Conservation (phyloP, 2,888 invertebrate genomes). For the Matsumyia berberina region DNA sequence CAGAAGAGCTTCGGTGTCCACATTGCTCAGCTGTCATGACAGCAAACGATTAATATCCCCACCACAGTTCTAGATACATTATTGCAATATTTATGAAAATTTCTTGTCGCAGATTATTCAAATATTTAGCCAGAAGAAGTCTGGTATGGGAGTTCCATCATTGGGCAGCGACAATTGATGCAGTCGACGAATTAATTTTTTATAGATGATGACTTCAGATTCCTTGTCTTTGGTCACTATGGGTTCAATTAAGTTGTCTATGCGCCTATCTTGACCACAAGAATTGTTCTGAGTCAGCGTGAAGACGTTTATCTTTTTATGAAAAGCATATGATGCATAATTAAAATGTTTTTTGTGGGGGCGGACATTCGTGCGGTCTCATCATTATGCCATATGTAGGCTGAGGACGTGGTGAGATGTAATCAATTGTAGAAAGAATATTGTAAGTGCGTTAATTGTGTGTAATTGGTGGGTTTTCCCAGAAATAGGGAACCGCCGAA, state of each 20-base stretch:
- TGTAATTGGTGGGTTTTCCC: slow-evolving; percentile 24
- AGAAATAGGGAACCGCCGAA: background rate
- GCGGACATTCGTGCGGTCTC: slow-evolving; percentile 28
- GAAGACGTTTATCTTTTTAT: background rate
- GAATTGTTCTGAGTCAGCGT: slow-evolving; percentile 25
- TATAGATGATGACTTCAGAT: slow-evolving; percentile 59
- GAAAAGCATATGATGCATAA: slow-evolving; percentile 27
- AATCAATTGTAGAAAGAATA: slow-evolving; percentile 24
- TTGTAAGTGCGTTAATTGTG: slow-evolving; percentile 34
- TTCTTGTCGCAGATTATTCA: slow-evolving; percentile 27
- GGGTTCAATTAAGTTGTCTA: slow-evolving; percentile 58
- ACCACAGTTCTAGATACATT: slow-evolving; percentile 11
- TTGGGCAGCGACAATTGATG: slow-evolving; percentile 44
- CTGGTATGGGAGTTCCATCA: slow-evolving; percentile 11
- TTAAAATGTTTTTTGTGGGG: slow-evolving; percentile 15
- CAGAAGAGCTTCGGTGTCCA: slow-evolving; percentile 28
- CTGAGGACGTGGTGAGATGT: slow-evolving; percentile 16
- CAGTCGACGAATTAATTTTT: slow-evolving; percentile 31
- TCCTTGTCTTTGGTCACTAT: slow-evolving; percentile 36
- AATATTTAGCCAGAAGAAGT: slow-evolving; percentile 19
- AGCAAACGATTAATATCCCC: slow-evolving; percentile 36
- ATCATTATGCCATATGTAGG: slow-evolving; percentile 34
- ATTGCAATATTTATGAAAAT: slow-evolving; percentile 30
- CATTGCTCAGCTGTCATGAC: slow-evolving; percentile 34
- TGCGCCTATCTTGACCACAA: slow-evolving; percentile 22